Evolutionary conservation across 2,797 vertebrate species (phyloP).

Genomic region (Tamandua tetradactyla): DNA sequence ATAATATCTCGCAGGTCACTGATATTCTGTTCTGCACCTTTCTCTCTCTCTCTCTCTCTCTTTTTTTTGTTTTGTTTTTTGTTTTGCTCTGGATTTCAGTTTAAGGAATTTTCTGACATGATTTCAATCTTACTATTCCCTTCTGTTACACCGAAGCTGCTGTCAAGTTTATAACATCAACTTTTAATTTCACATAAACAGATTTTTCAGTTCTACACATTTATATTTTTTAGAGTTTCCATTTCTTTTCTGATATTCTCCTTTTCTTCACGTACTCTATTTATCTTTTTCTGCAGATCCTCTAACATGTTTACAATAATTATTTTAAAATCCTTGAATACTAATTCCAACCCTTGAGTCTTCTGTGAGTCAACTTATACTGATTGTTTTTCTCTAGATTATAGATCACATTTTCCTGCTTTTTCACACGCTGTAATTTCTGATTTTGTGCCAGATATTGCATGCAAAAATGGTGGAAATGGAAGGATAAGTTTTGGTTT

Average conservation of each 20-base stretch:
- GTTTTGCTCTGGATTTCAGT: background rate
- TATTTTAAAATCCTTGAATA: constrained; percentile 27
- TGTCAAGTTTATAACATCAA: background rate
- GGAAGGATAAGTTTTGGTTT: background rate
- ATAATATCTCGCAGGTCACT: background rate
- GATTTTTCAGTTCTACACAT: background rate
- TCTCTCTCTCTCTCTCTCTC: no score
- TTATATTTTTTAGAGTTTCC: background rate
- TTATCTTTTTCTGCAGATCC: background rate
- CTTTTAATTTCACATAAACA: constrained; percentile 57
- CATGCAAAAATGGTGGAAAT: background rate
- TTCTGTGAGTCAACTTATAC: background rate
- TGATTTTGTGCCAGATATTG: background rate
- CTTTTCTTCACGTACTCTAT: background rate
- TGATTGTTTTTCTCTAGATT: constrained; percentile 41
- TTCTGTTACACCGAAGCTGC: background rate
- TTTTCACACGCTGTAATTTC: background rate
- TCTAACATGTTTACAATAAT: background rate
- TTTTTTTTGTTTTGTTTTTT: no score
- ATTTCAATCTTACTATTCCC: constrained; percentile 27
- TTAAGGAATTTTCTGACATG: constrained; percentile 22
- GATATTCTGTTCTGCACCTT: background rate
- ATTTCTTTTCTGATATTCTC: background rate
- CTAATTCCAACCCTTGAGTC: background rate
- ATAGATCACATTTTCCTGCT: background rate